Base-by-base conservation (phyloP, 2,888 invertebrate genomes). In the Ethmia dodecea region DNA sequence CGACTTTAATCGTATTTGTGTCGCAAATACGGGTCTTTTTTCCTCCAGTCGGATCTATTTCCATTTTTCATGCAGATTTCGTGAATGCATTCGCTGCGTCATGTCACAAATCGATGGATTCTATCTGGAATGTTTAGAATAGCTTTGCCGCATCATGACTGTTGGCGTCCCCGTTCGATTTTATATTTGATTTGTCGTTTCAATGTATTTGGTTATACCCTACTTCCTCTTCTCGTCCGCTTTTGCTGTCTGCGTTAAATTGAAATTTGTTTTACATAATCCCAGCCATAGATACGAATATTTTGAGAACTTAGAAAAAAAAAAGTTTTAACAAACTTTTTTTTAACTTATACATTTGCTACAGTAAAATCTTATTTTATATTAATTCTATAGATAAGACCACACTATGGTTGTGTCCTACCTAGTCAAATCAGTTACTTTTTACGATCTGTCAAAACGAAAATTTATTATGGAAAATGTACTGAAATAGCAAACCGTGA, bases 51-150 rank as follows among this genome's bases (percentile, higher is more conserved):
- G 52, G 55, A 60, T 59, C 57, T 49, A 53, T 60, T 58, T 55
- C 52, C 61, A 60, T 63, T 64, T 61, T 59, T 63, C 48, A 55
- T 51, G 59, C 49, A 49, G 55, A 63, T 60, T 38, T 34, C 37
- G 42, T 47, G 49, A 56, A 60, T 58, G 52, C 52, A 53, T 56
- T 55, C 44, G 47, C 42, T 46, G 45, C 45, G 48, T 58, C 55
- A 49, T 51, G 47, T 49, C 43, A 34, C 40, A 42, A 43, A 47
- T 48, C 43, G 45, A 44, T 35, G 38, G 33, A 28, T 37, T 26
- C 31, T 29, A 31, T 24, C 27, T n/a, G 26, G 11, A 34, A 34
- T 25, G 35, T 36, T 30, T 40, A 16, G 18, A 34, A 33, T 35
- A 27, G 41, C 34, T 37, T 40, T 35, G 36, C 38, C 24, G 33